Percentiles rank a stretch among this genome's conserved stretches.
Conservation (phyloP, 92 coral and sea anemone genomes). For the Plumapathes pennacea region DNA sequence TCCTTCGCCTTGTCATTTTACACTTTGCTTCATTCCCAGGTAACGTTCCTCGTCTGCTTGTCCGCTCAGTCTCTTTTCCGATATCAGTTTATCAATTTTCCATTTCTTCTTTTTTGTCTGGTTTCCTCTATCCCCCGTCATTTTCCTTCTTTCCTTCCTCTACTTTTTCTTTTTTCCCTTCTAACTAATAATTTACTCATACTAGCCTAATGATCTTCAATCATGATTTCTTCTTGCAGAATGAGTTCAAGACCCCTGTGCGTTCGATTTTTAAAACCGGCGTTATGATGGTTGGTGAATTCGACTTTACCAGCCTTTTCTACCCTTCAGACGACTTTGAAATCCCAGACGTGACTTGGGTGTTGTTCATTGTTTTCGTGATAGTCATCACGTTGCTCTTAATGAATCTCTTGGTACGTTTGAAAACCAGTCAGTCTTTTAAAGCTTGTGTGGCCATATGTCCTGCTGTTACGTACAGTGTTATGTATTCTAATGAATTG, state of each 20-base stretch:
- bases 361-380: slow-evolving; percentile 76
- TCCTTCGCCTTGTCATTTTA: slow-evolving; percentile 85
- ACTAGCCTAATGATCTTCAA: background rate
- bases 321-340: background rate
- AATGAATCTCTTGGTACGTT: slow-evolving; percentile 88
- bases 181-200: background rate
- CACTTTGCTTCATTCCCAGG: slow-evolving; percentile 56
- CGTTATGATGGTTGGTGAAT: slow-evolving; percentile 99
- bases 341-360: slow-evolving; percentile 71
- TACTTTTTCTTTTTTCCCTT: no score
- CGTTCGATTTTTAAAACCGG: slow-evolving; percentile 87
- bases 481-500: no score
- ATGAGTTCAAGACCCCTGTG: slow-evolving; percentile 57
- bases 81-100: no score
- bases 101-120: no score
- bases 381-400: slow-evolving; percentile 88
- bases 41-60: background rate
- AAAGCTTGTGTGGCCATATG: no score
- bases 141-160: no score
- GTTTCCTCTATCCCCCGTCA: no score
- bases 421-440: no score
- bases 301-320: slow-evolving; percentile 77
- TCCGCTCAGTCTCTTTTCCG: no score
- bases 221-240: slow-evolving; percentile 8
- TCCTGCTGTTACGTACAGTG: no score